Conservation (phyloP, 2,797 vertebrate species). For the Coracias cyanogaster region DNA sequence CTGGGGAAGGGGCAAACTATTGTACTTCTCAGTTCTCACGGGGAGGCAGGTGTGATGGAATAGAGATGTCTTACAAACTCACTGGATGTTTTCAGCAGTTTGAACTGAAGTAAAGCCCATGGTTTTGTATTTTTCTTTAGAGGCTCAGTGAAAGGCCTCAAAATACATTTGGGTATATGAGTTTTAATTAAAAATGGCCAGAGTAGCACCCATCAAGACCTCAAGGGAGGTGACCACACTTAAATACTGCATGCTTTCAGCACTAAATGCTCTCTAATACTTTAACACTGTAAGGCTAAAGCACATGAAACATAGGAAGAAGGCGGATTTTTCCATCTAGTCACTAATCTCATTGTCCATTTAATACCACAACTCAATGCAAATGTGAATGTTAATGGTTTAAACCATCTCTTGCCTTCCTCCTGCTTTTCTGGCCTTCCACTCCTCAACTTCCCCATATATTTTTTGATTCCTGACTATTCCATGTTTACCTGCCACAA, state of each 20-base stretch:
- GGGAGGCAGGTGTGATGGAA: not conserved
- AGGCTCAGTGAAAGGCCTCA: not conserved
- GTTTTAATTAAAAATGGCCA: not conserved
- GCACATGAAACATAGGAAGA: not conserved
- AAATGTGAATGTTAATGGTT: not conserved
- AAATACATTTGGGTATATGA: not conserved
- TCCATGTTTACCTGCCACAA: not conserved
- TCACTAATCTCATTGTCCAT: not conserved
- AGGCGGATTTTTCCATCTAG: not conserved
- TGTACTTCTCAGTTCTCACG: not conserved
- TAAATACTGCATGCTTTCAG: not conserved
- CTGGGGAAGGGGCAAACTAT: not conserved
- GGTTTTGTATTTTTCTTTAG: not conserved
- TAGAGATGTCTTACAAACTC: not conserved
- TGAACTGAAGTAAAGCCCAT: not conserved
- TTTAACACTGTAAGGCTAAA: not conserved
- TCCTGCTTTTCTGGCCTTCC: not conserved
- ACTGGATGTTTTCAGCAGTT: not conserved
- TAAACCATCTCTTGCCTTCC: not conserved
- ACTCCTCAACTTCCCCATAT: not conserved
- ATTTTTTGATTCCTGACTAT: not conserved
- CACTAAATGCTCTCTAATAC: not conserved
- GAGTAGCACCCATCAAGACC: not conserved
- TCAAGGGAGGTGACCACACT: not conserved
- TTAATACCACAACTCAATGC: not conserved